Percentiles rank a stretch among this genome's conserved stretches.
phyloP scores from a whole-genome alignment of 2,797 vertebrate genomes.

The Tauraco hartlaubi region DNA sequence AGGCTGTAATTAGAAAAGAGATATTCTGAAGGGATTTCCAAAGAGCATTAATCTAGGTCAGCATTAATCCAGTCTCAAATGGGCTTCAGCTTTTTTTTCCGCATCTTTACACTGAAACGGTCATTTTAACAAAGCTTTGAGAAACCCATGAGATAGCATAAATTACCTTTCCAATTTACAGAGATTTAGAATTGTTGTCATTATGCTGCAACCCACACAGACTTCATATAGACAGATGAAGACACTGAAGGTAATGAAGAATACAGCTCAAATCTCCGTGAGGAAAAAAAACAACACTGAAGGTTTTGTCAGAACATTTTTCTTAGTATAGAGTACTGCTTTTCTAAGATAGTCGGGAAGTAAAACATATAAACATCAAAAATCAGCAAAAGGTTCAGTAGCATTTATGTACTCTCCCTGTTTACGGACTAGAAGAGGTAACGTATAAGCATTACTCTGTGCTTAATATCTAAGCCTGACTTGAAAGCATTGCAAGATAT shows the following conservation, averaged over 20 bases:
- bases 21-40: background rate
- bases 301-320: background rate
- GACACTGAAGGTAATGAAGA: background rate
- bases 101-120: background rate
- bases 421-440: background rate
- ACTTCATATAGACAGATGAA: background rate
- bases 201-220: background rate
- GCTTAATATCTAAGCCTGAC: background rate
- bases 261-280: background rate
- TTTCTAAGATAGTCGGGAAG: background rate
- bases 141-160: background rate
- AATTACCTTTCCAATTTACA: background rate
- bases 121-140: background rate
- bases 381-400: background rate
- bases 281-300: background rate
- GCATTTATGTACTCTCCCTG: background rate
- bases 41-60: conserved; percentile 36
- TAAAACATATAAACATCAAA: background rate
- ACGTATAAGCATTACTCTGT: background rate
- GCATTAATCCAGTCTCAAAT: background rate
- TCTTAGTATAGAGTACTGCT: background rate
- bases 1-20: conserved; percentile 22
- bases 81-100: background rate
- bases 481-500: background rate
- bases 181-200: background rate